Evolutionary conservation across 2,888 invertebrate species (phyloP).

Genomic region (Zelleria hepariella): DNA sequence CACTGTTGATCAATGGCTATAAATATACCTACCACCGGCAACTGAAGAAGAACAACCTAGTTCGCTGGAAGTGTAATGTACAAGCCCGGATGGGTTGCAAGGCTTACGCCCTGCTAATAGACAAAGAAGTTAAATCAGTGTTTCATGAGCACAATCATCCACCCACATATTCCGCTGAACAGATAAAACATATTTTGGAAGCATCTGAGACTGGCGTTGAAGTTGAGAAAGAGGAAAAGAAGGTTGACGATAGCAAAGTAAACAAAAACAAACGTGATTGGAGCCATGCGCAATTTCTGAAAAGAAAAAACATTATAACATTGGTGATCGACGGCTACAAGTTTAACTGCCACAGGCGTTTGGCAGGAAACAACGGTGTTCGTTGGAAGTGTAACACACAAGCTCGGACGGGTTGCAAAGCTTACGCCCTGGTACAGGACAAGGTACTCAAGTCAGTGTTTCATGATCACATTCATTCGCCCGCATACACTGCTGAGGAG

Average conservation of each 20-base stretch:
- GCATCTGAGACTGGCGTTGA: no score
- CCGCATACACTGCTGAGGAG: background rate
- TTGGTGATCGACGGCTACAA: background rate
- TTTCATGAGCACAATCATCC: background rate
- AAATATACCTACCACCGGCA: conserved; percentile 21
- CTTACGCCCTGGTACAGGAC: background rate
- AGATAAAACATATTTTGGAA: conserved; percentile 8
- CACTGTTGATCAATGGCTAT: conserved; percentile 17
- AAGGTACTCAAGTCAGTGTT: background rate
- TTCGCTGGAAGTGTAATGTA: background rate
- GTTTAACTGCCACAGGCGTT: background rate
- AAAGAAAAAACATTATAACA: background rate
- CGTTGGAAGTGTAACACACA: background rate
- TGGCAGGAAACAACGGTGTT: background rate
- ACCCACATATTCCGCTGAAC: conserved; percentile 11
- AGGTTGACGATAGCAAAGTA: no score
- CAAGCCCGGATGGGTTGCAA: background rate
- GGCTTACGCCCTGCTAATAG: background rate
- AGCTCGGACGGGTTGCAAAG: background rate
- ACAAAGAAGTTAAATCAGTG: background rate
- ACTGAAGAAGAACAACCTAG: background rate
- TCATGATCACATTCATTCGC: background rate
- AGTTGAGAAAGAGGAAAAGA: no score
- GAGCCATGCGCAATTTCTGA: background rate
- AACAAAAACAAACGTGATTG: no score